Evolutionary conservation across 2,888 invertebrate species (phyloP).

Genomic region (Aleiodes alternator): DNA sequence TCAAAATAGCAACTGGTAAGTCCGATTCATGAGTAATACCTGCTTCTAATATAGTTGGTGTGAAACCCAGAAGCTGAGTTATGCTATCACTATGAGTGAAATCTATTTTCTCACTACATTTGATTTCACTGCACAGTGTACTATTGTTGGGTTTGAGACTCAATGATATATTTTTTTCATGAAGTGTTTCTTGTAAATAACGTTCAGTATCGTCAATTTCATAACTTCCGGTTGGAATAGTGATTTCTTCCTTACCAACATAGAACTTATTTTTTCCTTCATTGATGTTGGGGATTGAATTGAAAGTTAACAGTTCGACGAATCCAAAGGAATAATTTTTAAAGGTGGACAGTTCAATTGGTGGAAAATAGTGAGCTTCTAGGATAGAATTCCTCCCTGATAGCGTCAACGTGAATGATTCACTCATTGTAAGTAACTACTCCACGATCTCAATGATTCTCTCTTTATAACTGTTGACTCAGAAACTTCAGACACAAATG

Average conservation of each 20-base stretch:
- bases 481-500: constrained; percentile 64
- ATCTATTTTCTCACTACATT: constrained; percentile 37
- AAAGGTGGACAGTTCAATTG: constrained; percentile 57
- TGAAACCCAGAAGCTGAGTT: constrained; percentile 49
- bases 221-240: constrained; percentile 63
- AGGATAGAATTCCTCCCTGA: constrained; percentile 58
- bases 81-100: constrained; percentile 52
- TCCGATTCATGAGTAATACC: constrained; percentile 59
- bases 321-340: constrained; percentile 61
- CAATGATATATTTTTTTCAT: background rate
- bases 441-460: background rate
- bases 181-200: constrained; percentile 45
- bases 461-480: constrained; percentile 50
- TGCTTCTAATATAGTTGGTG: constrained; percentile 35
- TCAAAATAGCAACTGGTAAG: constrained; percentile 64
- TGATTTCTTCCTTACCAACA: constrained; percentile 48
- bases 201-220: constrained; percentile 61
- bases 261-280: constrained; percentile 59
- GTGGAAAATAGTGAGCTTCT: constrained; percentile 58
- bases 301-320: constrained; percentile 61
- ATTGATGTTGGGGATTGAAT: constrained; percentile 65
- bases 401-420: constrained; percentile 61
- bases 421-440: constrained; percentile 40
- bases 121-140: constrained; percentile 60
- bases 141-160: constrained; percentile 60